phyloP scores from a whole-genome alignment of 2,113 vertebrate species.

The Caracal caracal region DNA sequence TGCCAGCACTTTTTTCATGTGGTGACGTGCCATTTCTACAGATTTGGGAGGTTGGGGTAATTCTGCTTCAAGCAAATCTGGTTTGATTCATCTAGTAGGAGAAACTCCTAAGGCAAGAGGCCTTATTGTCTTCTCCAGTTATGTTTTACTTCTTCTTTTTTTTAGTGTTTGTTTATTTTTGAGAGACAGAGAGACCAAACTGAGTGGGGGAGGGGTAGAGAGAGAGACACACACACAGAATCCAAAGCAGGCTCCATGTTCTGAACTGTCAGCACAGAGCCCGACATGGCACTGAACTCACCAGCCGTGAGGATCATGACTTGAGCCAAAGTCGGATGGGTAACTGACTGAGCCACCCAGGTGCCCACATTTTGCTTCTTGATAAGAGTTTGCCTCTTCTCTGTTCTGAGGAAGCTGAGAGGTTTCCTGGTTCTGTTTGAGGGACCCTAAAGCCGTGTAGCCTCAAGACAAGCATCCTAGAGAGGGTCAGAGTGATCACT shows the following conservation, averaged over 20 bases:
- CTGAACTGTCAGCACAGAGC: too few relatives aligned
- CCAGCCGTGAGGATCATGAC: too few relatives aligned
- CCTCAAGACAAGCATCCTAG: not conserved
- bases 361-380: not conserved
- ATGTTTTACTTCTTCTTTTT: not conserved
- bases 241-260: too few relatives aligned
- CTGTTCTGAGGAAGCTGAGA: not conserved
- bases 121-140: not conserved
- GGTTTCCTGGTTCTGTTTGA: not conserved
- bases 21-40: not conserved
- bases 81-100: not conserved
- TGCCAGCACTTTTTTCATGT: not conserved
- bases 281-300: too few relatives aligned
- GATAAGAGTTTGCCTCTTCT: not conserved
- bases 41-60: not conserved
- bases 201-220: too few relatives aligned
- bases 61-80: not conserved
- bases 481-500: not conserved
- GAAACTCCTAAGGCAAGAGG: not conserved
- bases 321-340: too few relatives aligned
- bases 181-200: too few relatives aligned
- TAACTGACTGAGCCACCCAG: too few relatives aligned
- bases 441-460: not conserved
- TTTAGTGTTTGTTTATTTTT: too few relatives aligned
- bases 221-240: too few relatives aligned